These are phyloP conservation scores for Hyperoodon ampullatus DNA, from an alignment of 2,113 vertebrate genomes.

Conservation along the genomic window DNA sequence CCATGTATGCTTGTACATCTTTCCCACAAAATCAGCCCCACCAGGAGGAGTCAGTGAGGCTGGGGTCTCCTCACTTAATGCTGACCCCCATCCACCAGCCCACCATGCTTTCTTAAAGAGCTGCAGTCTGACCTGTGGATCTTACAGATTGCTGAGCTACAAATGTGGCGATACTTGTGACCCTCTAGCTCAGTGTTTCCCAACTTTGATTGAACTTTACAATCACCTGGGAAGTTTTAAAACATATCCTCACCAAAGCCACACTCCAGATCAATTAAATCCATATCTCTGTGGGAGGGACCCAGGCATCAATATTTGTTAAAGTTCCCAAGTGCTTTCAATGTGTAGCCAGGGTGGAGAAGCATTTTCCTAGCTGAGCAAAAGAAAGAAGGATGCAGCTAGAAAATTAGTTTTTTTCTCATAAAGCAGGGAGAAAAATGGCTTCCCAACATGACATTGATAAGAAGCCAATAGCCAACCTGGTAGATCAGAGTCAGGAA, in stretches of 20 bases:
- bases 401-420: background rate
- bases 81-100: background rate
- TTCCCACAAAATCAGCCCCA: background rate
- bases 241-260: background rate
- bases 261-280: background rate
- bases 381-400: background rate
- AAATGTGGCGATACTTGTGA: background rate
- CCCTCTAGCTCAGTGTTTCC: background rate
- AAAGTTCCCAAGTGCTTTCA: background rate
- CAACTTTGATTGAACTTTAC: background rate
- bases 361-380: background rate
- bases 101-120: background rate
- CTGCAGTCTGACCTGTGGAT: background rate
- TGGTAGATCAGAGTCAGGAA: constrained; percentile 12
- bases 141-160: background rate
- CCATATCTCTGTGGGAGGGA: background rate
- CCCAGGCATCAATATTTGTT: background rate
- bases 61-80: background rate
- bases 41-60: background rate
- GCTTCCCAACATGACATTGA: background rate
- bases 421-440: background rate
- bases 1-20: background rate
- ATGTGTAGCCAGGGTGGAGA: background rate
- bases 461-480: background rate
- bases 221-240: background rate